A percentile compares a stretch with the other conserved stretches of the same genome.
Conservation (phyloP, 1,140 invertebrate species). For the Leptonema lineaticorne region DNA sequence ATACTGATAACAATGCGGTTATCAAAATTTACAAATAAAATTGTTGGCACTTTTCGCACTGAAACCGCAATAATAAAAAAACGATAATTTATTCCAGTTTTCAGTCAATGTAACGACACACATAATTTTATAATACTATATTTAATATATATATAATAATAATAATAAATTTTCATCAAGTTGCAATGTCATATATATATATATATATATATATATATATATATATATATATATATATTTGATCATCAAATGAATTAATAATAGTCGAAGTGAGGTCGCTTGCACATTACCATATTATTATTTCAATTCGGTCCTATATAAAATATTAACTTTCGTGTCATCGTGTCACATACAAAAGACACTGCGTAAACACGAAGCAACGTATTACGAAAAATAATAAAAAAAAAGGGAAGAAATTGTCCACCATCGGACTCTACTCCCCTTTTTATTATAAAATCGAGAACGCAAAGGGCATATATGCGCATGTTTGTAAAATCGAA, state of each 20-base stretch:
- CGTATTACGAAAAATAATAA: too few relatives aligned
- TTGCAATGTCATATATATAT: neutral
- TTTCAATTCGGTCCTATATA: neutral
- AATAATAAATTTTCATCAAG: too few relatives aligned
- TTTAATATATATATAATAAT: too few relatives aligned
- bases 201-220: too few relatives aligned
- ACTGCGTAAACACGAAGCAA: neutral
- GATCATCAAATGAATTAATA: neutral
- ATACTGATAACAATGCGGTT: too few relatives aligned
- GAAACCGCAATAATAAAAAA: too few relatives aligned
- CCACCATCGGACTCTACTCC: neutral
- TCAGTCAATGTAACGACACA: too few relatives aligned
- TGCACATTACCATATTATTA: neutral
- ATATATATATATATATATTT: neutral
- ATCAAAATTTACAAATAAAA: too few relatives aligned
- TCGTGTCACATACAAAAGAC: neutral
- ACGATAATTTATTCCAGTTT: too few relatives aligned
- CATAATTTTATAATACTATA: too few relatives aligned
- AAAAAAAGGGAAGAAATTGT: neutral
- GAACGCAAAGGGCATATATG: neutral
- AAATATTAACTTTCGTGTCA: constrained; percentile 5
- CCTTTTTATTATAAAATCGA: too few relatives aligned
- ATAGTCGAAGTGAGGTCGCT: neutral
- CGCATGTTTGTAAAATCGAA: neutral
- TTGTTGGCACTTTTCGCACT: too few relatives aligned